Base-by-base conservation (phyloP, 2,888 invertebrate species). In the Ormia ochracea region DNA sequence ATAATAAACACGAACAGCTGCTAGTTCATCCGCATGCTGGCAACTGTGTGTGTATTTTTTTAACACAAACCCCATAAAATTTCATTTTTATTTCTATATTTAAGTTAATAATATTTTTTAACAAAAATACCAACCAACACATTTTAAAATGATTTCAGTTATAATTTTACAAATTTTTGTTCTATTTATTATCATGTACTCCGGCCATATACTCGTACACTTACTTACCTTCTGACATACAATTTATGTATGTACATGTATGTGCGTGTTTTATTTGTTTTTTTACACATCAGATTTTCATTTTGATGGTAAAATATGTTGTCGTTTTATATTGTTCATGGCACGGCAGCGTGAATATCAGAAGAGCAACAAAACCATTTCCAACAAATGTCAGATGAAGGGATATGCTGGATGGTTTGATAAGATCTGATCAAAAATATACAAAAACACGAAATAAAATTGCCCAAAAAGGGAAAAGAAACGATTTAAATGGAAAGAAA, bases 261-360 rank as follows among this genome's bases (percentile, higher is more conserved):
- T 43, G 61, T 72, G 17, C 3, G 14, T 69, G 14, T 43, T 48
- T 21, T 68, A 4, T 4, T 43, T 1, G 14, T 52, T 65, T 41
- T 61, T 54, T 59, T 63, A 1, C 59, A 68, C 43, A 48, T 33
- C 73, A 69, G 21, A 36, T 78, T 74, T 79, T 61, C 61, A 80
- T 48, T 80, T 76, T 80, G 70, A 79, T 79, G 66, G 14, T 45
- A 52, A 68, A 66, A 72, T 75, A 75, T 80, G 70, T 72, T 75
- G 70, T 66, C 38, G 31, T 69, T 63, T 58, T 65, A 50, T 65
- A 59, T 74, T 66, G 48, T 38, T 66, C 33, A 17, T 65, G 78
- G 45, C 4, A 59, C 9, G n/a, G 75, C 63, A 26, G 63, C 33
- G 19, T 14, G 14, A 69, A 19, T 59, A 36, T 12, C 12, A 36